These are phyloP conservation scores for Acridotheres tristis DNA, from an alignment of 2,797 vertebrate genomes.

Conservation along the genomic window DNA sequence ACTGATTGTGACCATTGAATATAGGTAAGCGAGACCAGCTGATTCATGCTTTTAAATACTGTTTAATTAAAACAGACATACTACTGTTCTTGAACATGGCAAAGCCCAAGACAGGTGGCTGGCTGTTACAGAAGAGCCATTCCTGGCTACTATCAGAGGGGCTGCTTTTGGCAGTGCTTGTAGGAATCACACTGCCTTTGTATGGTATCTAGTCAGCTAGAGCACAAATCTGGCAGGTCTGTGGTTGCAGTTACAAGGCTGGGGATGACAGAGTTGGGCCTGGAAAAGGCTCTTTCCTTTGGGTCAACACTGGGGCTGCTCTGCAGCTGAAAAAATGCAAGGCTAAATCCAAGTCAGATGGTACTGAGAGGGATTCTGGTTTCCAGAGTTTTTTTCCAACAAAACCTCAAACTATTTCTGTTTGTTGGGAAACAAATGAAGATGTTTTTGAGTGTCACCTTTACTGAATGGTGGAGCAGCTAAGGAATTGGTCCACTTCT, in stretches of 20 bases:
- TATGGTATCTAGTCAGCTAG: neutral
- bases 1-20: neutral
- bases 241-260: neutral
- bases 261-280: neutral
- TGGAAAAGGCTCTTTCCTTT: neutral
- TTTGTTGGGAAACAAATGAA: neutral
- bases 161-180: neutral
- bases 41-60: neutral
- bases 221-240: neutral
- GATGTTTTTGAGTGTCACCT: neutral
- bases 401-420: neutral
- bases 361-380: neutral
- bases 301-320: neutral
- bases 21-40: accelerated
- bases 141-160: neutral
- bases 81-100: accelerated
- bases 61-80: neutral
- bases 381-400: neutral
- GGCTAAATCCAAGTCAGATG: neutral
- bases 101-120: neutral
- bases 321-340: neutral
- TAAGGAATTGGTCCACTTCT: neutral
- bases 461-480: neutral
- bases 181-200: accelerated
- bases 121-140: neutral